Base-by-base conservation (phyloP, 2,797 vertebrate species). In the Siniperca undulata region DNA sequence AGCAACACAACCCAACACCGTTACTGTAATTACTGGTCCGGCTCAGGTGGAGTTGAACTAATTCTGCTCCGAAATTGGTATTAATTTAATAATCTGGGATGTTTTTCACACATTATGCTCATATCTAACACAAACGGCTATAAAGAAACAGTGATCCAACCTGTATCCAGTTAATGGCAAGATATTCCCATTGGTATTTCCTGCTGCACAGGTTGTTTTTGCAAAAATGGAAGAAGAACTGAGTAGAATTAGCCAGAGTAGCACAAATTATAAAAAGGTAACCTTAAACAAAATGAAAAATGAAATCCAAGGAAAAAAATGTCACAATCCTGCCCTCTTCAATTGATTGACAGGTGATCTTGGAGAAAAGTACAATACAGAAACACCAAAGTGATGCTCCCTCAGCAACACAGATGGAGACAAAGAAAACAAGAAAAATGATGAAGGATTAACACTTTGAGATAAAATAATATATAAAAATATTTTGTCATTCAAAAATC, bases 1-100 rank as follows among this genome's bases (percentile, higher is more conserved):
- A 44, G 86, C 82, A 90, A 92, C 90, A 83, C 74, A 75, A 92
- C 74, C 78, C 81, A 73, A 74, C 87, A 58, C 66, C 34, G 89
- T 84, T 85, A 78, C 87, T 78, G 86, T 92, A 93, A 95, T 95
- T 94, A 92, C 82, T 64, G 88, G 48, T 69, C 70, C 64, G 82
- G 90, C 91, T 84, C 94, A 94, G 88, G 79, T 86, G 74, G 82
- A 74, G 71, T 24, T 3, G 60, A 36, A 76, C 61, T 88, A 70
- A 88, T 87, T 86, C 86, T 46, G 53, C 77, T 74, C 68, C n/a
- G 48, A 89, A 86, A 86, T 78, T 86, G 77, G 59, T 22, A 81
- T 86, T 90, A 89, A 90, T 30, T 48, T 68, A 67, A 91, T 91
- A 71, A 85, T 66, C 59, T 0, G 17, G 61, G 70, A 5, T 76